Percentiles rank a stretch among this genome's conserved stretches.
Conservation (phyloP, 2,113 vertebrate genomes). For the Periophthalmus modestus region DNA sequence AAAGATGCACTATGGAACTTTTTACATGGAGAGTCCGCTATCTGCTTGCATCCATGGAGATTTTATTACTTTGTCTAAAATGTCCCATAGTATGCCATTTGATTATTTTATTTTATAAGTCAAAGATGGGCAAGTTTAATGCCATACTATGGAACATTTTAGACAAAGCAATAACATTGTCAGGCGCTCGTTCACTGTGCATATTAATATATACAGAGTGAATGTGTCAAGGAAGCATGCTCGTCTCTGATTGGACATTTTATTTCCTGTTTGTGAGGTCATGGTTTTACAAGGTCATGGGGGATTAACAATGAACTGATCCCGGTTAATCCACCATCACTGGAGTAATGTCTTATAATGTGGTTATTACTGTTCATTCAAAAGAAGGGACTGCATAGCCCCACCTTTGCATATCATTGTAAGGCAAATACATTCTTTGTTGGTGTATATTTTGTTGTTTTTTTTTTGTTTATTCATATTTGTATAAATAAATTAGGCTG, state of each 20-base stretch:
- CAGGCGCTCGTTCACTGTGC: too few relatives aligned
- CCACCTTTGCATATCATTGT: not conserved
- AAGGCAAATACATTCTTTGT: too few relatives aligned
- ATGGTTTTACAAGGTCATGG: not conserved
- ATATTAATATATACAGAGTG: not conserved
- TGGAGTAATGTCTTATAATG: conserved; percentile 8
- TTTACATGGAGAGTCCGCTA: too few relatives aligned
- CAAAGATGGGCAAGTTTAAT: too few relatives aligned
- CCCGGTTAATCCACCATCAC: conserved; percentile 8
- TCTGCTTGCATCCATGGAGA: too few relatives aligned
- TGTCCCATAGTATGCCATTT: too few relatives aligned
- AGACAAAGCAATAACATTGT: too few relatives aligned
- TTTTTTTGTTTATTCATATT: not conserved
- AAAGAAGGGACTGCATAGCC: not conserved
- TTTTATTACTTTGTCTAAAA: not conserved
- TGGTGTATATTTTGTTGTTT: too few relatives aligned
- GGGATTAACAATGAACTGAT: conserved; percentile 10
- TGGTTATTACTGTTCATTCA: not conserved
- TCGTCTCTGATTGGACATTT: not conserved
- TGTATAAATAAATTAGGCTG: not conserved
- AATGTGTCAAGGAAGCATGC: not conserved
- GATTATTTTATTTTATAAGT: too few relatives aligned
- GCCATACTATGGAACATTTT: too few relatives aligned
- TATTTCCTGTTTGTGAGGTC: conserved; percentile 3
- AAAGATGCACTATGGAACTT: too few relatives aligned